Conservation (phyloP, 2,888 invertebrate species). For the Corbicula japonica region DNA sequence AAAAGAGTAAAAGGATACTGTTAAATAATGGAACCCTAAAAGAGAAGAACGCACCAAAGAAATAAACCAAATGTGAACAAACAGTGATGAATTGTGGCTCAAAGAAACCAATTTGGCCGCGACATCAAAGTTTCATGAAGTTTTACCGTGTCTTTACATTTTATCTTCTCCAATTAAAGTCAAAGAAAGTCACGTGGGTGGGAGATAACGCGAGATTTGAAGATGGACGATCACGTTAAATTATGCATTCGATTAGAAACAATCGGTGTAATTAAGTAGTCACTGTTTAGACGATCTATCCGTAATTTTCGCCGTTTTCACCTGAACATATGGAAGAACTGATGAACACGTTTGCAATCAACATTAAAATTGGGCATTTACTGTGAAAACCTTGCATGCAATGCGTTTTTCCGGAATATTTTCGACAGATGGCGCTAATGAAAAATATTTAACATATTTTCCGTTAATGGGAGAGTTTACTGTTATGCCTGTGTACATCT, state of each 20-base stretch:
- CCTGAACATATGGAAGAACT: slow-evolving; percentile 42
- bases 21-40: no score
- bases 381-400: slow-evolving; percentile 23
- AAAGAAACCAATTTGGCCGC: slow-evolving; percentile 65
- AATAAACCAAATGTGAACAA: slow-evolving; percentile 60
- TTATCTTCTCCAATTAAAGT: slow-evolving; percentile 60
- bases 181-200: slow-evolving; percentile 16
- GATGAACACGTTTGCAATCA: slow-evolving; percentile 40
- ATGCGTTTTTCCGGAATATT: no score
- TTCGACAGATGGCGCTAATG: no score
- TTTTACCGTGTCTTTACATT: slow-evolving; percentile 54
- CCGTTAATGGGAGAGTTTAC: slow-evolving; percentile 29
- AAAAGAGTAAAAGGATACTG: no score
- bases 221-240: slow-evolving; percentile 15
- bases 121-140: slow-evolving; percentile 54
- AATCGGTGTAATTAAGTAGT: slow-evolving; percentile 32
- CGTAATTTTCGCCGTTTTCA: slow-evolving; percentile 18
- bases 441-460: slow-evolving; percentile 30
- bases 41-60: no score
- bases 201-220: slow-evolving; percentile 36
- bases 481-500: slow-evolving; percentile 3
- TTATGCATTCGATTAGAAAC: slow-evolving; percentile 23
- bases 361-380: slow-evolving; percentile 24
- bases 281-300: background rate
- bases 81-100: slow-evolving; percentile 37